Base-by-base conservation (phyloP, 2,888 invertebrate species). In the Julus scandinavius region DNA sequence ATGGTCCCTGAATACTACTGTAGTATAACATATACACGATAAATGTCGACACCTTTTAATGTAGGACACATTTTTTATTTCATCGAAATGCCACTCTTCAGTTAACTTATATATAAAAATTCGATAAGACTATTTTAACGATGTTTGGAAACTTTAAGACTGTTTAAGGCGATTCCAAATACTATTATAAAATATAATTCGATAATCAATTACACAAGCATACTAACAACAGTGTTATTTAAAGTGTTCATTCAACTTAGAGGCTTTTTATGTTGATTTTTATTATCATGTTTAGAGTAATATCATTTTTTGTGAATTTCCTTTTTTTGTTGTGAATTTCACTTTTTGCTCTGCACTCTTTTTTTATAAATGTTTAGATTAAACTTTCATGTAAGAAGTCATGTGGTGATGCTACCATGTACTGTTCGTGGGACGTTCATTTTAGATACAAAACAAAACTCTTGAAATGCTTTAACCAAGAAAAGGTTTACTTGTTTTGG, bases 81-180 rank as follows among this genome's bases (percentile, higher is more conserved):
- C 58, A 15, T 11, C 58, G 58, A 58, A 11, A 58, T 49, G 49
- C 58, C 58, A 58, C 58, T 17, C 11, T 17, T 11, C 17, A 58
- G 15, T 17, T 63, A 63, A 2, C 63, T 58, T 1, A 1, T 72
- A 9, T 29, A 72, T n/a, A 17, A n/a, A 72, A 72, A n/a, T 1
- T n/a, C 63, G 1, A 29, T 9, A 72, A 29, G 49, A 49, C 7
- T 29, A 72, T 72, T 17, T 72, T 29, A 72, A 72, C 29, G 72
- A 72, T 72, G 72, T 72, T 72, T 72, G 72, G 20, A 72, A 72
- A 29, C 72, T 72, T 72, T 72, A 72, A 72, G 72, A 72, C 20
- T 72, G 17, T 17, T 29, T 72, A 72, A 72, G 72, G 72, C 72
- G 72, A 72, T 72, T 29, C 29, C 20, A 72, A 72, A 72, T 29